These are phyloP conservation scores for Sminthurinus signatus DNA, from an alignment of 1,140 invertebrate genomes.

Conservation along the genomic window DNA sequence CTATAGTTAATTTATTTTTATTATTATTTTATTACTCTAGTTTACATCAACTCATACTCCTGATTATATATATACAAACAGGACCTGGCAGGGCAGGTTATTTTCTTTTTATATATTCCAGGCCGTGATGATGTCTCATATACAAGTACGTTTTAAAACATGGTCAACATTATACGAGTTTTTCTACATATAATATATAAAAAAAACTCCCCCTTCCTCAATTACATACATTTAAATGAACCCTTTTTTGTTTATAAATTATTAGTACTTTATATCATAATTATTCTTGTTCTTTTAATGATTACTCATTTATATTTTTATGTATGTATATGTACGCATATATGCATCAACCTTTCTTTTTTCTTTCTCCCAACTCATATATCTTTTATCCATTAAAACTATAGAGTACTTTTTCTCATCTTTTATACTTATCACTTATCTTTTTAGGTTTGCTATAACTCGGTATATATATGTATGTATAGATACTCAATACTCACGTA, in stretches of 20 bases:
- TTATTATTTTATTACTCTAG: neutral
- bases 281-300: neutral
- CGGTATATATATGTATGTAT: too few relatives aligned
- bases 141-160: slow-evolving; percentile 1
- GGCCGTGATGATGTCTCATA: neutral
- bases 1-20: neutral
- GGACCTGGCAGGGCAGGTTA: neutral
- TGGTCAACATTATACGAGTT: slow-evolving; percentile 6
- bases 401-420: neutral
- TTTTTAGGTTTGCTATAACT: too few relatives aligned
- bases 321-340: neutral
- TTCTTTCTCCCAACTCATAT: neutral
- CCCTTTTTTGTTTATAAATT: neutral
- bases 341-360: neutral
- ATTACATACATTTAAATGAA: neutral
- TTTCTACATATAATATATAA: neutral
- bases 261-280: slow-evolving; percentile 3
- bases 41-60: neutral
- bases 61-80: too few relatives aligned
- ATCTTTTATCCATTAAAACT: neutral
- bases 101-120: neutral
- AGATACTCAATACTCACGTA: too few relatives aligned
- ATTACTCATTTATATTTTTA: neutral
- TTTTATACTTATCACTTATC: neutral
- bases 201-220: neutral